Base-by-base conservation (phyloP, 2,113 vertebrate genomes). In the Pao palembangensis region DNA sequence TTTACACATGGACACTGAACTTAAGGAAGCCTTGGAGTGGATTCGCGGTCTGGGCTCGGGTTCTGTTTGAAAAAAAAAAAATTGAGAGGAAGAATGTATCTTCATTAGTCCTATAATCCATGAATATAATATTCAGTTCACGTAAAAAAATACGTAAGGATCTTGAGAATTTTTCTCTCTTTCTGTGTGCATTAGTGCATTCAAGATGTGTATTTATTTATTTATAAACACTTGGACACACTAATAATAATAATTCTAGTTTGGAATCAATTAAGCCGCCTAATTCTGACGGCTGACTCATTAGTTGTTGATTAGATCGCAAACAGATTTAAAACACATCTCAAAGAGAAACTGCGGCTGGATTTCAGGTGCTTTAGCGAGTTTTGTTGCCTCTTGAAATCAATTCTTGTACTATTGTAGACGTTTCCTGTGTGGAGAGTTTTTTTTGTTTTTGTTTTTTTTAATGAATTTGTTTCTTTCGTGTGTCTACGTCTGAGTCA, bases 1-100 rank as follows among this genome's bases (percentile, higher is more conserved):
- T 80, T 76, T 83, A 87, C 82, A 88, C 88, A 89, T 75, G 81
- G 75, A 76, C 72, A 66, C 83, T 54, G 82, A 4, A n/a, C 86
- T 83, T 89, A 81, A 86, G 52, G 64, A 61, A 76, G 82, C 70
- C 71, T 8, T 4, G n/a, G 8, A n/a, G n/a, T 7, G 8, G 62
- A 82, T 85, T 88, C 77, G 76, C 80, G 84, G 62, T 86, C 68
- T 79, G 71, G 79, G 75, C 63, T 77, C 78, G 64, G 76, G 6
- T n/a, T 16, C 67, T 80, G 79, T 64, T 78, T 83, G 83, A 79
- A 49, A 19, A 10, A 18, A 20, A 49, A 18, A 18, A 8, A 20
- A n/a, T n/a, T 49, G n/a, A 44, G 2, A 44, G 16, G 43, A 16
- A 6, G 43, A 44, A 12, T 17, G 17, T 28, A 7, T 15, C 13